Evolutionary conservation across 2,113 vertebrate species (phyloP), one percentile per base, ranked within the genome.

Genomic region (Urocynchramus pylzowi): DNA sequence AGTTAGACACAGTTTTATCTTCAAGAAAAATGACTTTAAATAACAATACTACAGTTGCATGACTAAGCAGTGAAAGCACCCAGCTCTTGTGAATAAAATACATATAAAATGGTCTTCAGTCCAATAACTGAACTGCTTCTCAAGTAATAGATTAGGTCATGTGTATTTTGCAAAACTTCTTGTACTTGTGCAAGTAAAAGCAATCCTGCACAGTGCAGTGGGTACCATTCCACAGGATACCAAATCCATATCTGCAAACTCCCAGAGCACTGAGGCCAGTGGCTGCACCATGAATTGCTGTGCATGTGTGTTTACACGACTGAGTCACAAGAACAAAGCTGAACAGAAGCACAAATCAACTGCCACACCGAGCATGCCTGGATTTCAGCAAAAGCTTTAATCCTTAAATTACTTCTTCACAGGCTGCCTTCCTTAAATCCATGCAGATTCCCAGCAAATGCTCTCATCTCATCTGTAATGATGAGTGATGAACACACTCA

Each of bases 301-400:
- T 3, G 1, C 26, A 5, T 2, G 6, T 0, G 0, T 26, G 28
- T 53, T 87, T 59, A 65, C 54, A 65, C 8, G 2, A 50, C 35
- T 57, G 33, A 87, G 70, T 76, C 78, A 80, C 33, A 80, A 79
- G 39, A 6, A 67, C 53, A 86, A 20, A 5, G 44, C 22, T 52
- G 42, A 90, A 10, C 49, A 91, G 86, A 1, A 68, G 71, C 76
- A 7, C 76, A 93, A 81, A 94, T 92, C 64, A 94, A 61, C 78
- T 86, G 87, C 50, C 78, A 92, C 41, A 22, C 16, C 7, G 0
- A 89, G 68, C 9, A 1, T n/a, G 54, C 64, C 14, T 45, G 57
- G 64, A 52, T 84, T 86, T 74, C 16, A 86, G 68, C 39, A 81
- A 84, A 94, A 75, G 64, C 79, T 88, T 84, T 92, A 96, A 96